These are phyloP conservation scores for Dasyprocta punctata DNA, from an alignment of 2,113 vertebrate species.

Conservation along the genomic window DNA sequence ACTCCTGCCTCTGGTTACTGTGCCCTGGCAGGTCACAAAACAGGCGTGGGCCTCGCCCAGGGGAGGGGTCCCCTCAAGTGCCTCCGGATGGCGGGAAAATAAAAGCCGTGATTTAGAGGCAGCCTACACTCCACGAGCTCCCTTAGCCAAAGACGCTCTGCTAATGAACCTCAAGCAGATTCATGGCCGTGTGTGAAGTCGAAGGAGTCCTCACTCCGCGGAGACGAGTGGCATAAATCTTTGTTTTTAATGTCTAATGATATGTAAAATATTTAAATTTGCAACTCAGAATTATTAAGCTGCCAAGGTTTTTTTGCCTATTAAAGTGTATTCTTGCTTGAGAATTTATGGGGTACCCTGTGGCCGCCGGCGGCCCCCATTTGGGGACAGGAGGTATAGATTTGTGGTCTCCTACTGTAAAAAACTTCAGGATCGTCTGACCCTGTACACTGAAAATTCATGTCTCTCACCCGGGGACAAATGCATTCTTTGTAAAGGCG, in stretches of 20 bases:
- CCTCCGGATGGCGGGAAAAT: slow-evolving; percentile 63
- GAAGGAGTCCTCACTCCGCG: slow-evolving; percentile 73
- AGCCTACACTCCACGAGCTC: slow-evolving; percentile 52
- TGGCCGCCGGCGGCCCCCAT: slow-evolving; percentile 75
- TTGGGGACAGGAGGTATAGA: slow-evolving; percentile 77
- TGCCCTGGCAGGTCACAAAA: neutral
- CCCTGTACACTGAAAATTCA: slow-evolving; percentile 91
- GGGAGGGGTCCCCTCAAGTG: slow-evolving; percentile 65
- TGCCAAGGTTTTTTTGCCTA: slow-evolving; percentile 84
- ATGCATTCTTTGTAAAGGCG: slow-evolving; percentile 90
- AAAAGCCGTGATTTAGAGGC: slow-evolving; percentile 73
- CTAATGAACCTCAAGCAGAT: slow-evolving; percentile 75
- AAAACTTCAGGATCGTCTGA: slow-evolving; percentile 87
- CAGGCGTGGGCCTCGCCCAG: fast-evolving
- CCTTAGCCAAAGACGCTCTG: slow-evolving; percentile 41
- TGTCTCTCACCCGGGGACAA: slow-evolving; percentile 89
- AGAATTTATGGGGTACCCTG: slow-evolving; percentile 81
- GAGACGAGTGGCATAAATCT: slow-evolving; percentile 83
- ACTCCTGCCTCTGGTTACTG: neutral
- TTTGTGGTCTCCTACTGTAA: slow-evolving; percentile 83
- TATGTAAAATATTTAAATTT: slow-evolving; percentile 88
- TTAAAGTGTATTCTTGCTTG: slow-evolving; percentile 82
- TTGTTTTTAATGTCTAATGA: slow-evolving; percentile 84
- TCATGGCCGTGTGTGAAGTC: slow-evolving; percentile 71
- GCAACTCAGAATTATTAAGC: slow-evolving; percentile 82